Conservation (phyloP, 2,888 invertebrate species). For the Campoplex capitator region DNA sequence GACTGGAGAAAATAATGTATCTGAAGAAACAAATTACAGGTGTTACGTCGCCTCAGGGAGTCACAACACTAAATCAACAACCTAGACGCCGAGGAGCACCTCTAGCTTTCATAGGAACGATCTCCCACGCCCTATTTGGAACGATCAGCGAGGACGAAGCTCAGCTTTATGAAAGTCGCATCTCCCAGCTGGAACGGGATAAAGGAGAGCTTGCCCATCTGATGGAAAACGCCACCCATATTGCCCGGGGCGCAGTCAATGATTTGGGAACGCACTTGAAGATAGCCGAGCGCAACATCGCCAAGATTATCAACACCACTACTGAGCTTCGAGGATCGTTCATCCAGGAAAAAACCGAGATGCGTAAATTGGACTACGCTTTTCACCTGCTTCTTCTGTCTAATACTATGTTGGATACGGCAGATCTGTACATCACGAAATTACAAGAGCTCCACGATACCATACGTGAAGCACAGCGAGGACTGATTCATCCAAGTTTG, state of each 20-base stretch:
- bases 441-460: not conserved
- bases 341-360: not conserved
- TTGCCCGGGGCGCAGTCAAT: not conserved
- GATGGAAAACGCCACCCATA: too few species aligned
- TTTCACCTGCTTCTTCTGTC: not conserved
- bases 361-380: not conserved
- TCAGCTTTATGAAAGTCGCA: too few species aligned
- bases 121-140: too few species aligned
- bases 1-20: too few species aligned
- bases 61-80: too few species aligned
- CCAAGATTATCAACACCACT: not conserved
- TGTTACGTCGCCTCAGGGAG: too few species aligned
- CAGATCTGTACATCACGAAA: not conserved
- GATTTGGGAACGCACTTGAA: not conserved
- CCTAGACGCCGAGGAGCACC: too few species aligned
- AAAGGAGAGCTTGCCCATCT: too few species aligned
- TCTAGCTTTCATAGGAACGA: too few species aligned
- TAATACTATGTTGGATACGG: not conserved
- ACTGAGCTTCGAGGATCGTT: not conserved
- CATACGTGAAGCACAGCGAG: not conserved
- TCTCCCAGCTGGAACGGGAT: too few species aligned
- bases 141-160: too few species aligned
- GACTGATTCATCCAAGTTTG: not conserved
- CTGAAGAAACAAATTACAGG: too few species aligned
- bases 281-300: not conserved